These are phyloP conservation scores for Drosophila nr. medialis DNA, from an alignment of 2,888 invertebrate species.

Conservation along the genomic window DNA sequence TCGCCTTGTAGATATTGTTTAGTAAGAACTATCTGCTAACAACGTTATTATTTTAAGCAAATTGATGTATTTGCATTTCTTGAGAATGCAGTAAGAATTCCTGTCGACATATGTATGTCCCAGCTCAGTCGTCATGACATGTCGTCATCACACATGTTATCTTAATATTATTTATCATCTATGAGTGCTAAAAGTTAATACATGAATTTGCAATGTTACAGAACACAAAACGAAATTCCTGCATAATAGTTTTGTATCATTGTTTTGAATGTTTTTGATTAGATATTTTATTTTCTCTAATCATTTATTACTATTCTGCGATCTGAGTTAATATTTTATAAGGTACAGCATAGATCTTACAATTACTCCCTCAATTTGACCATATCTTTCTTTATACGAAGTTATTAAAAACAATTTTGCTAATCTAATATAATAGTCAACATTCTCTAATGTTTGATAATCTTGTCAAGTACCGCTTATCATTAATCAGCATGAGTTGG, in stretches of 20 bases:
- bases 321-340: background rate
- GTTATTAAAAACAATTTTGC: background rate
- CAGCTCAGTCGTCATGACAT: background rate
- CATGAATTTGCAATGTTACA: background rate
- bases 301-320: background rate
- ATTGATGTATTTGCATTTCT: constrained; percentile 28
- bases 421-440: background rate
- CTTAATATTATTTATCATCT: background rate
- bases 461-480: constrained; percentile 47
- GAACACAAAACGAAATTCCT: background rate
- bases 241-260: background rate
- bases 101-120: constrained; percentile 39
- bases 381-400: too few relatives aligned
- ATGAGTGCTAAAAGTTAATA: background rate
- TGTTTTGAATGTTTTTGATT: background rate
- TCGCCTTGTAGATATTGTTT: constrained; percentile 1
- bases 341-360: background rate
- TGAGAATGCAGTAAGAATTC: constrained; percentile 6
- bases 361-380: too few relatives aligned
- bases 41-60: constrained; percentile 47
- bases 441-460: constrained; percentile 13
- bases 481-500: constrained; percentile 46
- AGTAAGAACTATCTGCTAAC: constrained; percentile 29
- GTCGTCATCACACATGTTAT: background rate
- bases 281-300: background rate